Base-by-base conservation (phyloP, 2,888 invertebrate genomes). In the Timema cristinae region DNA sequence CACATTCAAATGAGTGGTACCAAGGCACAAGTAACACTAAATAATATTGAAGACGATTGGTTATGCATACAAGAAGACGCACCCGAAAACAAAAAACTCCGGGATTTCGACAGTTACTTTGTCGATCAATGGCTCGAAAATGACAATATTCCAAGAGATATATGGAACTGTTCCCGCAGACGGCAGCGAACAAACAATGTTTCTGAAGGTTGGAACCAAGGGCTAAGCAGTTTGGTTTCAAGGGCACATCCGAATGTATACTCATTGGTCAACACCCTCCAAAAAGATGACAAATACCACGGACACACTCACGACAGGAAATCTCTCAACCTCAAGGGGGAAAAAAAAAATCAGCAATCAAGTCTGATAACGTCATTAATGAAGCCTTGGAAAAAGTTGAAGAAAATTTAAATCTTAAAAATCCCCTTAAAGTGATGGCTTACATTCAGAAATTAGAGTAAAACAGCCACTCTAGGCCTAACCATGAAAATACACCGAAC, bases 221-320 rank as follows among this genome's bases (percentile, higher is more conserved):
- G 16, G 61, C 61, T 61, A n/a, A 61, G 0, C 61, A 13, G 61
- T 15, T 47, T 61, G n/a, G 61, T 61, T 61, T 61, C 61, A 6
- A 61, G 61, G 47, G 16, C 2, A 61, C 61, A 61, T 61, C 61
- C 15, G 47, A 61, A 61, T 61, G 11, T 13, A 13, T 15, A 61
- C 61, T 13, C 16, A n/a, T 15, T 61, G 47, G 61, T 15, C 16
- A 56, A 56, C n/a, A 61, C 16, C n/a, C 16, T 59, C 13, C 59
- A 1, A 7, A 9, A 59, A 59, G 59, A 59, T 59, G 59, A 10
- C 32, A 13, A 59, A 7, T 59, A 59, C 7, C 59, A 59, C 1
- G 7, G 15, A 9, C 59, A 59, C 59, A 7, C 59, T 16, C 1
- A 7, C 59, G 32, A 59, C 32, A 59, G 59, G 13, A 59, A 59